Base-by-base conservation (phyloP, 2,113 vertebrate species). In the Henicopernis longicauda region DNA sequence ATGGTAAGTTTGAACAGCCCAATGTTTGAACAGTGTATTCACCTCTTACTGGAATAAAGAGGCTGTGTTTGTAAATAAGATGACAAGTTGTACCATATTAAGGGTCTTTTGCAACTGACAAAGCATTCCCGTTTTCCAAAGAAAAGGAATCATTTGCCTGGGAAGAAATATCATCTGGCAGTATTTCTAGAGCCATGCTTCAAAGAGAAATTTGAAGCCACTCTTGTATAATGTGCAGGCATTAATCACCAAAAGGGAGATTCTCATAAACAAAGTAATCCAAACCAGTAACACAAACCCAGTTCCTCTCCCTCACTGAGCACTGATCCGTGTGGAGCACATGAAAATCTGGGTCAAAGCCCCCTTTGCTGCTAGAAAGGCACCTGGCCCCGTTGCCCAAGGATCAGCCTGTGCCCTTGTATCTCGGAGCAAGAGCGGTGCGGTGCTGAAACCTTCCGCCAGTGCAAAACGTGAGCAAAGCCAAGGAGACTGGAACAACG, bases 91-190 rank as follows among this genome's bases (percentile, higher is more conserved):
- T 84, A 47, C 80, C 59, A 57, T 93, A 36, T 32, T 90, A 88
- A 88, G 34, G n/a, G 70, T 80, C 94, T 98, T 97, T 96, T 97
- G 96, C 94, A 95, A 97, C 93, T 89, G 92, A 93, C 73, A 86
- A 95, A 95, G 40, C 90, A 95, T 78, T 90, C 89, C 86, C 42
- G 18, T 95, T 97, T 97, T 91, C 93, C 38, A 74, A n/a, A 59
- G 73, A 95, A 67, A 50, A 44, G 12, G 67, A 90, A 67, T 36
- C 21, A 4, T 72, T 93, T 50, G n/a, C 63, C 79, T 66, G 86
- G 76, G 72, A 82, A 77, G 84, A 95, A 96, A 89, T 23, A 42
- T 78, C 66, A 92, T 91, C 54, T 86, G 91, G 82, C 72, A 89
- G 42, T 34, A 15, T 92, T 96, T 92, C 91, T 44, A 86, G 76